Base-by-base conservation (phyloP, 2,113 vertebrate genomes). In the Lepus europaeus region DNA sequence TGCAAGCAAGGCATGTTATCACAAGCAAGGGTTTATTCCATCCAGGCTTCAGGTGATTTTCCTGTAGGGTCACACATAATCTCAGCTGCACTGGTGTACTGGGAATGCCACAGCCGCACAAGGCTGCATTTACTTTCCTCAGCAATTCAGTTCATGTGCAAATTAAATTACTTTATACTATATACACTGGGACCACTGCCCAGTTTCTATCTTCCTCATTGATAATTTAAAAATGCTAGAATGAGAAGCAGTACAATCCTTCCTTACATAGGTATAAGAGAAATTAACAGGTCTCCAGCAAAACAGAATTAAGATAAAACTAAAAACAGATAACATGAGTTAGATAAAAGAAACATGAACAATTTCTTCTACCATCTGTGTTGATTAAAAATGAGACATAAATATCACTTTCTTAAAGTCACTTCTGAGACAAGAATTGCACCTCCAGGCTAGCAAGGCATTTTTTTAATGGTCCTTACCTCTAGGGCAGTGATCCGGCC, bases 401-500 rank as follows among this genome's bases (percentile, higher is more conserved):
- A 66, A 59, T 9, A 56, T 70, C n/a, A 79, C 17, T 82, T 70
- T 83, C 80, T 81, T 39, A 56, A 93, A 87, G 73, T 69, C 33
- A 87, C 31, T 69, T 59, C 51, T 12, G 13, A 39, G 39, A 56
- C 6, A 74, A 76, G 63, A 84, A 39, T 1, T 39, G 11, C 53
- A 80, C 29, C 63, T 80, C 17, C 61, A 31, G 36, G 74, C 61
- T 89, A 27, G 33, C 13, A 25, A 87, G 51, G 31, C 1, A 59
- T 6, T 64, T 1, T 22, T 6, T 64, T 1, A 25, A 74, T 0
- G 0, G 13, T 22, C 27, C 95, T 96, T 97, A 99, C 99, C 99
- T 99, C 99, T 3, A 99, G 97, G 91, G 98, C 98, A 95, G 99
- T 98, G 86, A 99, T 98, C 98, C 99, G 99, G 91, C 97, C 70